phyloP scores from a whole-genome alignment of 1,140 invertebrate genomes.

The Polyergus mexicanus region DNA sequence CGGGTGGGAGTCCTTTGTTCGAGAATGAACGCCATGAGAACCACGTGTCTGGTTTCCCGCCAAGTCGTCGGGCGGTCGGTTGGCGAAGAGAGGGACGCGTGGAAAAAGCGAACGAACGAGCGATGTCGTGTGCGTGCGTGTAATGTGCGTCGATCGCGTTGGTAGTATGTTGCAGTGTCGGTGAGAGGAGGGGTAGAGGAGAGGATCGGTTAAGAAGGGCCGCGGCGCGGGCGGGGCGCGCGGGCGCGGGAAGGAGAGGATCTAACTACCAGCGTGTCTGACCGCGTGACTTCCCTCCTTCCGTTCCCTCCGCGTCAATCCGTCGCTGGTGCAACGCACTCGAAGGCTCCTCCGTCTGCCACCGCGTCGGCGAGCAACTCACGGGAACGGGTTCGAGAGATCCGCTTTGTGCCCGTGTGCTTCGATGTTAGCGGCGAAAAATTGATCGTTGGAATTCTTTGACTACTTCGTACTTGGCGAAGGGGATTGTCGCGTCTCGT shows the following conservation, averaged over 20 bases:
- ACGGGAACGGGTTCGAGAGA: slow-evolving; percentile 67
- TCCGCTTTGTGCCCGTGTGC: slow-evolving; percentile 60
- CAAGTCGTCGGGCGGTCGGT: slow-evolving; percentile 60
- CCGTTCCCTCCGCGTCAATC: slow-evolving; percentile 53
- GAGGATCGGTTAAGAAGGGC: slow-evolving; percentile 29
- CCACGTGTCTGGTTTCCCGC: slow-evolving; percentile 78
- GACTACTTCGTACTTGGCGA: background rate
- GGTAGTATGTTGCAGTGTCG: slow-evolving; percentile 15
- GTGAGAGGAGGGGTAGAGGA: background rate
- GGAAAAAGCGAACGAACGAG: slow-evolving; percentile 16
- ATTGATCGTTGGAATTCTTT: slow-evolving; percentile 55
- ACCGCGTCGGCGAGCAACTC: slow-evolving; percentile 29
- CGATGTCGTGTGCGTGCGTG: slow-evolving; percentile 4
- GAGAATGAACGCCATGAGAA: slow-evolving; percentile 75
- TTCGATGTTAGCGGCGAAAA: slow-evolving; percentile 49
- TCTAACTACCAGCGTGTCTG: slow-evolving; percentile 69
- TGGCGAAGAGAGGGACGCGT: slow-evolving; percentile 12
- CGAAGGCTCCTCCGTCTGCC: slow-evolving; percentile 54
- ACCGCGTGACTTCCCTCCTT: slow-evolving; percentile 72
- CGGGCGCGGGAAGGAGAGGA: slow-evolving; percentile 34
- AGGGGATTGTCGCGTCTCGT: background rate
- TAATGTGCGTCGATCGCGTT: slow-evolving; percentile 25
- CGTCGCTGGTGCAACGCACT: slow-evolving; percentile 70
- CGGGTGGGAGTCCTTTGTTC: slow-evolving; percentile 71
- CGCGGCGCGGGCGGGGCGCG: background rate